A percentile compares a stretch with the other conserved stretches of the same genome.
Evolutionary conservation across 2,888 invertebrate genomes (phyloP).

Genomic region (Drosophila kanekoi): DNA sequence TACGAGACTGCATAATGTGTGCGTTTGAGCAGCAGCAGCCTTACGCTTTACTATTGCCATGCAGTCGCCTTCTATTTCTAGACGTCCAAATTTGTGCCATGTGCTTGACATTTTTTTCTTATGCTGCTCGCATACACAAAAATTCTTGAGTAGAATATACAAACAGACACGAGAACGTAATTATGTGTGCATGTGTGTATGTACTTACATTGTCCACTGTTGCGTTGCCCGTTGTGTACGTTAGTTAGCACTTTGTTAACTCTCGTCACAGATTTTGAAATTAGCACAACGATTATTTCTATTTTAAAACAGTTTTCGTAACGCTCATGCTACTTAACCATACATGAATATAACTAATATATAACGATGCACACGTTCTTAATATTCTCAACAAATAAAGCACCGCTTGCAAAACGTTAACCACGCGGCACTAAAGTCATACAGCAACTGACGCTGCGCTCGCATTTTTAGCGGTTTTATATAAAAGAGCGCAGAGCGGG

Average conservation of each 20-base stretch:
- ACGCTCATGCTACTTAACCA: constrained; percentile 1
- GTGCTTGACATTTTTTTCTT: constrained; percentile 49
- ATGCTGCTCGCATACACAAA: constrained; percentile 24
- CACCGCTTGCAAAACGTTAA: constrained; percentile 30
- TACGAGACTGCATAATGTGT: constrained; percentile 57
- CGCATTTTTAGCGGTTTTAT: neutral
- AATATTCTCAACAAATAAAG: constrained; percentile 25
- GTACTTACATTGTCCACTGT: constrained; percentile 40
- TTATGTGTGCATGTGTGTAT: constrained; percentile 9
- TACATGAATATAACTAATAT: constrained; percentile 4
- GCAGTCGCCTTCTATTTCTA: constrained; percentile 59
- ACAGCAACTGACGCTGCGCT: constrained; percentile 21
- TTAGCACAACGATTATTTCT: constrained; percentile 20
- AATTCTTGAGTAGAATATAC: constrained; percentile 7
- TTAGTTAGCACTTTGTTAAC: constrained; percentile 31
- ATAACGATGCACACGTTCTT: constrained; percentile 11
- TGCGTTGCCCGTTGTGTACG: constrained; percentile 9
- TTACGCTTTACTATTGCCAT: constrained; percentile 11
- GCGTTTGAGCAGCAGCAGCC: constrained; percentile 16
- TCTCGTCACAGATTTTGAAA: constrained; percentile 8
- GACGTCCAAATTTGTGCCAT: constrained; percentile 56
- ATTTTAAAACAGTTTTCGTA: constrained; percentile 1
- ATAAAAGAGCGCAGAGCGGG: constrained; percentile 3
- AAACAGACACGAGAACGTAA: constrained; percentile 3
- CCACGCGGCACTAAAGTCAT: constrained; percentile 30